Evolutionary conservation across 2,888 invertebrate genomes (phyloP).

Genomic region (Pollenia labialis): DNA sequence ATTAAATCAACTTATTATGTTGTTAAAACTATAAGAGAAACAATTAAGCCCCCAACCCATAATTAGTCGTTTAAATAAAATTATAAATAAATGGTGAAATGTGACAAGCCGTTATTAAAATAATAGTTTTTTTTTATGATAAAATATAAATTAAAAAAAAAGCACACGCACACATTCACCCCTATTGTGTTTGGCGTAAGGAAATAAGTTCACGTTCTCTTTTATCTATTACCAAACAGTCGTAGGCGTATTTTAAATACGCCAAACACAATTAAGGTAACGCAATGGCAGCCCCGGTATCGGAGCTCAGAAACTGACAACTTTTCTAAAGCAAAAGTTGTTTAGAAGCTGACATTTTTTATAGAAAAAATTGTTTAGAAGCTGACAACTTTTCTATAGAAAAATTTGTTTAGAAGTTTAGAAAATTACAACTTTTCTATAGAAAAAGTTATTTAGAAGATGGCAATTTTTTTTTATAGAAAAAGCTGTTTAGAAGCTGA

Average conservation of each 20-base stretch:
- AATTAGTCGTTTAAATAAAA: conserved; percentile 2
- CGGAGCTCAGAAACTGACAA: background rate
- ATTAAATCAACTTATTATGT: conserved; percentile 1
- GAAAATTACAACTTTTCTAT: too few species aligned
- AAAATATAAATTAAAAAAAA: background rate
- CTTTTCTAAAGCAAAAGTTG: background rate
- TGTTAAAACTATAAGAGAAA: background rate
- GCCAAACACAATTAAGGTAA: too few species aligned
- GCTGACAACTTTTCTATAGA: background rate
- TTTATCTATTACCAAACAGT: too few species aligned
- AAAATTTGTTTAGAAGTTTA: background rate
- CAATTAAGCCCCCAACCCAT: background rate
- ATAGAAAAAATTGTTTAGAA: background rate
- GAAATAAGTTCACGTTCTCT: too few species aligned
- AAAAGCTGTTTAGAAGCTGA: background rate
- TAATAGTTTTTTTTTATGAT: background rate
- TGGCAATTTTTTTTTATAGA: background rate
- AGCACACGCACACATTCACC: background rate
- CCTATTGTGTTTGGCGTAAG: too few species aligned
- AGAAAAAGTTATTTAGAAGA: background rate
- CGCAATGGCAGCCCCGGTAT: too few species aligned
- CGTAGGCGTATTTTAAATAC: too few species aligned
- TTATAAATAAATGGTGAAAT: background rate
- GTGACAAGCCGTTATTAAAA: background rate
- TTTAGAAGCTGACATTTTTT: background rate